Conservation (phyloP, 2,113 vertebrate genomes). For the Apodemus speciosus region DNA sequence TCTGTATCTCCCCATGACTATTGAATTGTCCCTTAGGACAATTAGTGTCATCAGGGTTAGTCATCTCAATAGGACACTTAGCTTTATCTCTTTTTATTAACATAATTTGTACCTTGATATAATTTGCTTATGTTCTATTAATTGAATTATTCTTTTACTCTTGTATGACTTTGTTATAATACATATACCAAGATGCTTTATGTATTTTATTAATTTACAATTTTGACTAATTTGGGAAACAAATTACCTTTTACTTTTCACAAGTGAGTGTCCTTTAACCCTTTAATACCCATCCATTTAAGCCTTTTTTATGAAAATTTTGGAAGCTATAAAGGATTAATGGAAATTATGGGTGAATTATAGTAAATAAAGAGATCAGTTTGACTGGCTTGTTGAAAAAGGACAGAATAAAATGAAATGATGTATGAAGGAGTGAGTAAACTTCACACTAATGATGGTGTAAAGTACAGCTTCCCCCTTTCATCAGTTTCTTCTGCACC, state of each 20-base stretch:
- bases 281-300: neutral
- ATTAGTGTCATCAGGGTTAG: neutral
- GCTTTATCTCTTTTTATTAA: neutral
- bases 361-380: slow-evolving; percentile 24
- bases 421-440: neutral
- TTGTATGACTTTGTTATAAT: neutral
- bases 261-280: neutral
- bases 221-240: slow-evolving; percentile 18
- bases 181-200: neutral
- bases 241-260: slow-evolving; percentile 17
- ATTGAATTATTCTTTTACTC: neutral
- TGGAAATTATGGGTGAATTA: slow-evolving; percentile 5
- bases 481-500: neutral
- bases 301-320: neutral
- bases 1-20: neutral
- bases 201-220: slow-evolving; percentile 24
- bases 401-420: neutral
- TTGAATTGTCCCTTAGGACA: neutral
- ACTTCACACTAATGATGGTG: slow-evolving; percentile 31
- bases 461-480: neutral
- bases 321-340: slow-evolving; percentile 31
- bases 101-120: neutral
- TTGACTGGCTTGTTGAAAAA: slow-evolving; percentile 31
- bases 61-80: neutral
- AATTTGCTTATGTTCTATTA: slow-evolving; percentile 7